phyloP scores from a whole-genome alignment of 2,113 vertebrate species.

The Sylvietta virens region DNA sequence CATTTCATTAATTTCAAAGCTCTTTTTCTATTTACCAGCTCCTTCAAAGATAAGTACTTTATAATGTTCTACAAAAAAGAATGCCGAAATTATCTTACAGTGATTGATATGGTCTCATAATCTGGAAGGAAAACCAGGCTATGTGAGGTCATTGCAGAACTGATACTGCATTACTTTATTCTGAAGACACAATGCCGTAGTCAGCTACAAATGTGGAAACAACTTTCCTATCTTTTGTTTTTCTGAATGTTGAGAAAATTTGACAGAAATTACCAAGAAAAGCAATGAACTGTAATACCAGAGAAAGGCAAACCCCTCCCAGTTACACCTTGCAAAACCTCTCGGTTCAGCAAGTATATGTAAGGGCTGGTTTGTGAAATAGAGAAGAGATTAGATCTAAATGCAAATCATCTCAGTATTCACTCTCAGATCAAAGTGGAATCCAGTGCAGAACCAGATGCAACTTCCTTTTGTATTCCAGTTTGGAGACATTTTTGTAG shows the following conservation, averaged over 20 bases:
- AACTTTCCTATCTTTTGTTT: background rate
- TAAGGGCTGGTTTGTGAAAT: background rate
- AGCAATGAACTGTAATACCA: accelerated
- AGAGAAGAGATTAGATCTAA: background rate
- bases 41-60: background rate
- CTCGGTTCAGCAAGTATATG: background rate
- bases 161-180: background rate
- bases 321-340: background rate
- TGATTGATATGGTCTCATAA: background rate
- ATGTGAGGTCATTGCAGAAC: background rate
- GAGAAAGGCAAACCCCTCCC: background rate
- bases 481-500: background rate
- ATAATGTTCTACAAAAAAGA: background rate
- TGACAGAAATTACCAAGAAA: background rate
- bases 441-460: background rate
- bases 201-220: background rate
- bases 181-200: background rate
- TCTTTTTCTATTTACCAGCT: background rate
- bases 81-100: background rate
- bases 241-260: background rate
- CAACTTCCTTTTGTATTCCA: background rate
- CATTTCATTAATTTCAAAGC: background rate
- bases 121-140: background rate
- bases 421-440: background rate
- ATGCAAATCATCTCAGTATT: background rate